A percentile compares a stretch with the other conserved stretches of the same genome.
Conservation (phyloP, 2,888 invertebrate genomes). For the Diabrotica balteata region DNA sequence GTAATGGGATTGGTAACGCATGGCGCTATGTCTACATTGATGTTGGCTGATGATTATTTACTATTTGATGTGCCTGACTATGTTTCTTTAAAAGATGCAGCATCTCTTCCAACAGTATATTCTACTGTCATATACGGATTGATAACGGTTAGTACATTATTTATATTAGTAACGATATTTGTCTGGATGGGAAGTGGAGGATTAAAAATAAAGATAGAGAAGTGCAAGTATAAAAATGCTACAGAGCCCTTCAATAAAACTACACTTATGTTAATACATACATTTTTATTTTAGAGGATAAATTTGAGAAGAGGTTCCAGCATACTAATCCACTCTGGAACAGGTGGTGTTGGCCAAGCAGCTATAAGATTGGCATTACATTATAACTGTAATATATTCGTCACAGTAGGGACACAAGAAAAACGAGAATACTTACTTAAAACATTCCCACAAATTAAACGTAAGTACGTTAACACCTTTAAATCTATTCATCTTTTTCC, state of each 20-base stretch:
- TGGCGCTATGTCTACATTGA: conserved; percentile 65
- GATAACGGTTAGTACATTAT: conserved; percentile 41
- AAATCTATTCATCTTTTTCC: no score
- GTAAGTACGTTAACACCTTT: conserved; percentile 32
- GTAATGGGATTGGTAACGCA: conserved; percentile 61
- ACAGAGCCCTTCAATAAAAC: no score
- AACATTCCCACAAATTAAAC: conserved; percentile 60
- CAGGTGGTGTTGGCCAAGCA: conserved; percentile 79
- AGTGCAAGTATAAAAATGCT: no score
- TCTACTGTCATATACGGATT: conserved; percentile 57
- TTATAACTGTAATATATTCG: conserved; percentile 71
- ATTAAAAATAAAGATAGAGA: no score
- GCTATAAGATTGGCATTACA: conserved; percentile 77
- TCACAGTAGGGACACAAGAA: conserved; percentile 73
- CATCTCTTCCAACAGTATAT: conserved; percentile 69
- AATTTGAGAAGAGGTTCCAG: conserved; percentile 53
- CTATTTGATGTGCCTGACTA: conserved; percentile 63
- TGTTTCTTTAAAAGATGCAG: conserved; percentile 67
- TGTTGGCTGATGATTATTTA: conserved; percentile 60
- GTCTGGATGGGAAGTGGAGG: no score
- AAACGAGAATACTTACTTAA: conserved; percentile 71
- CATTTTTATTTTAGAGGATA: conserved; percentile 32
- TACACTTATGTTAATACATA: no score
- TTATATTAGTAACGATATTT: background rate
- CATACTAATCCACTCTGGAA: conserved; percentile 67